Percentiles rank a stretch among this genome's conserved stretches.
These are phyloP conservation scores for Tautogolabrus adspersus DNA, from an alignment of 2,113 vertebrate genomes.

Conservation along the genomic window DNA sequence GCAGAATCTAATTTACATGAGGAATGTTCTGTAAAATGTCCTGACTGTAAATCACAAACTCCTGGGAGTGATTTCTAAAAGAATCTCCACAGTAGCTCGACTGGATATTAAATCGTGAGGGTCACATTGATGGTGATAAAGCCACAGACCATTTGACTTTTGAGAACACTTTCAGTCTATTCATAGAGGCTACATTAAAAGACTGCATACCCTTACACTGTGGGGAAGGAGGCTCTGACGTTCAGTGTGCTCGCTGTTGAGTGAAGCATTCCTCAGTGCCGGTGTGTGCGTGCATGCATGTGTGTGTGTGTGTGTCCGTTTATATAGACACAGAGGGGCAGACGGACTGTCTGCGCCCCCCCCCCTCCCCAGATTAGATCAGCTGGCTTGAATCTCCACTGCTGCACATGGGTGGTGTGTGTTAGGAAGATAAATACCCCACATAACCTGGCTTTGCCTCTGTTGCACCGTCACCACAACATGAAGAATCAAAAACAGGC, in stretches of 20 bases:
- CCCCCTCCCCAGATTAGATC: slow-evolving; percentile 67
- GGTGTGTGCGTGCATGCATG: slow-evolving; percentile 20
- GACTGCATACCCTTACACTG: slow-evolving; percentile 50
- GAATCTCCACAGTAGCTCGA: slow-evolving; percentile 27
- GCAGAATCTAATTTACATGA: slow-evolving; percentile 45
- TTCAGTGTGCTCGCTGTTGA: slow-evolving; percentile 59
- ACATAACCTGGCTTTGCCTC: slow-evolving; percentile 6
- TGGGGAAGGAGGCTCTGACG: slow-evolving; percentile 61
- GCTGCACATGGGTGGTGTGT: slow-evolving; percentile 22
- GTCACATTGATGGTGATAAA: slow-evolving; percentile 24
- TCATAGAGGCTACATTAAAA: slow-evolving; percentile 53
- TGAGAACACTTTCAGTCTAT: slow-evolving; percentile 40
- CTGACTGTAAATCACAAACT: slow-evolving; percentile 36
- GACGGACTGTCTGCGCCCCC: slow-evolving; percentile 63
- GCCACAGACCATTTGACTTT: not conserved
- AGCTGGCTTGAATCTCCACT: slow-evolving; percentile 37
- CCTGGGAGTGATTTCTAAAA: slow-evolving; percentile 16
- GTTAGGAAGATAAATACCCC: not conserved
- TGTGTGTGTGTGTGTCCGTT: slow-evolving; percentile 49
- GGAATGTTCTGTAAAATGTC: slow-evolving; percentile 18
- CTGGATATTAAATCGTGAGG: slow-evolving; percentile 27
- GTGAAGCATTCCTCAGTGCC: slow-evolving; percentile 72
- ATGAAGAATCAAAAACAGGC: not conserved
- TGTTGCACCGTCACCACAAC: not conserved
- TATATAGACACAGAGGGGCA: slow-evolving; percentile 71